phyloP scores from a whole-genome alignment of 2,888 invertebrate species.

The Nephrotoma appendiculata region DNA sequence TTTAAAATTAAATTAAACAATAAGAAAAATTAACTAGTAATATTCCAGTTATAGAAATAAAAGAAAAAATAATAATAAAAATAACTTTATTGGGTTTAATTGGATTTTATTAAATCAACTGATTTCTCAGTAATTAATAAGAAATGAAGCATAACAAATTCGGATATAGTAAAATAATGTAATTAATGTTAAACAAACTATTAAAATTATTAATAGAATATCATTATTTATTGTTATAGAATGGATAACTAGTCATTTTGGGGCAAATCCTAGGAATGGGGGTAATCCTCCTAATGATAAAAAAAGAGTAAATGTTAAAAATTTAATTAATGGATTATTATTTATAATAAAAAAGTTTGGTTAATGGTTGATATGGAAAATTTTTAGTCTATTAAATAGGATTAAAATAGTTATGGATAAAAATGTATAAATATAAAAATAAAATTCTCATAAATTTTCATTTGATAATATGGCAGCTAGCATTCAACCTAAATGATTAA shows the following conservation, averaged over 20 bases:
- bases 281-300: slow-evolving; percentile 43
- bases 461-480: not conserved
- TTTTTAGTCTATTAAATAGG: no score
- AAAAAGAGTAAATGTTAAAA: no score
- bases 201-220: not conserved
- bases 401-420: no score
- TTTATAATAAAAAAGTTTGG: no score
- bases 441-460: not conserved
- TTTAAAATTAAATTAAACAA: not conserved
- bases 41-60: not conserved
- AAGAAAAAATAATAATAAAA: not conserved
- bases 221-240: not conserved
- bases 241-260: slow-evolving; percentile 18
- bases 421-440: slow-evolving; percentile 28
- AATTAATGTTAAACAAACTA: not conserved
- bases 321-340: no score
- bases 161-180: not conserved
- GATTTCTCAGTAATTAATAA: no score
- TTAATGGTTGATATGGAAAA: no score
- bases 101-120: no score
- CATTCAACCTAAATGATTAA: not conserved
- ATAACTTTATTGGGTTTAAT: slow-evolving; percentile 30
- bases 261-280: slow-evolving; percentile 35
- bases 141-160: no score
- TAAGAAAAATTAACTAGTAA: not conserved